Evolutionary conservation across 2,113 vertebrate species (phyloP), one percentile per base, ranked within the genome.

Genomic region (Stegastes partitus): DNA sequence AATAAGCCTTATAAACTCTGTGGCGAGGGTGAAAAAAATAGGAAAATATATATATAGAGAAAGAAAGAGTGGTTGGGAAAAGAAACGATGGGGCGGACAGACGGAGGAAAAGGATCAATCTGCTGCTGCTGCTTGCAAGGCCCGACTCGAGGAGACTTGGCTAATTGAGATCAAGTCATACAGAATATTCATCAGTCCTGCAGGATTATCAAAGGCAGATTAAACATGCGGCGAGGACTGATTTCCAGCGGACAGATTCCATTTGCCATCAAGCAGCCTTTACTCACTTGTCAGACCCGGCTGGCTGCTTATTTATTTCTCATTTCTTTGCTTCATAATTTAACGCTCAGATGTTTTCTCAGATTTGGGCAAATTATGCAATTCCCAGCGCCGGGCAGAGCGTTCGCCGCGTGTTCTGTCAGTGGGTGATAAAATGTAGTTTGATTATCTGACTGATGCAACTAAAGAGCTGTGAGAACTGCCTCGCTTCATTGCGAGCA

Each of bases 161-260:
- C 70, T 87, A 84, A 87, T 74, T 79, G 68, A 86, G 77, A 82
- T 81, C 53, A 72, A 70, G 82, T 66, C 85, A 82, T 51, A 79
- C 71, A 85, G 87, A 87, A 91, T 87, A 86, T 90, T 88, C 75
- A 93, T 89, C 82, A 76, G 62, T 73, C 69, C 72, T 83, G 77
- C 64, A 62, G 86, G 47, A 37, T 79, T 74, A 83, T 82, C 78
- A 91, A 77, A 83, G 78, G 77, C 71, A 57, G 47, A 85, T 78
- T 82, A 74, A 84, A 88, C 65, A 87, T 87, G 75, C 53, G 47
- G 61, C 14, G 49, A 58, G 18, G 64, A 45, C 37, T 81, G 83
- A 77, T 76, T 89, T 87, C 55, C 55, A 81, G 49, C 67, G 57
- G 70, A 84, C 71, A 26, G 15, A 56, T 77, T 85, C 72, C 54